phyloP scores from a whole-genome alignment of 2,888 invertebrate species.

The Anaspis maculata region DNA sequence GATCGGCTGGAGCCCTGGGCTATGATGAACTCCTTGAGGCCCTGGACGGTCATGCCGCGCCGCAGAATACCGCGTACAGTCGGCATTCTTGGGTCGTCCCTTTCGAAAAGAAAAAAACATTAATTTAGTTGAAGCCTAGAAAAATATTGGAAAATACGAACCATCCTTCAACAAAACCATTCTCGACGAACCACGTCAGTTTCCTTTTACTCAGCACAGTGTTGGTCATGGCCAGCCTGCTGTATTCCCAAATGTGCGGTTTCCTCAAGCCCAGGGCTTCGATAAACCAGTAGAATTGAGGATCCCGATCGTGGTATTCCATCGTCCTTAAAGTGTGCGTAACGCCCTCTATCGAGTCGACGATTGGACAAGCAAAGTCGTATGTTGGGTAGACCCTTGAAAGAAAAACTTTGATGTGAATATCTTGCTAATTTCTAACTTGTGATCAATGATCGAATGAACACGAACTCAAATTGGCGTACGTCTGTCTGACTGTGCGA shows the following conservation, averaged over 20 bases:
- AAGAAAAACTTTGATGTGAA: conserved; percentile 21
- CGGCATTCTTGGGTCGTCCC: conserved; percentile 98
- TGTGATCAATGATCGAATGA: neutral
- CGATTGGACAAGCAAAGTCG: conserved; percentile 99
- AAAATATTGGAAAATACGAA: conserved; percentile 25
- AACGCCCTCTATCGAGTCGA: conserved; percentile 94
- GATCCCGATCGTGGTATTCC: conserved; percentile 97
- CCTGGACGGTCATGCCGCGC: conserved; percentile 96
- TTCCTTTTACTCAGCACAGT: conserved; percentile 97
- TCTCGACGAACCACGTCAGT: conserved; percentile 95
- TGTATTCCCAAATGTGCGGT: conserved; percentile 94
- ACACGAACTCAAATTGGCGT: too few relatives aligned
- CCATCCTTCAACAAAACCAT: conserved; percentile 95
- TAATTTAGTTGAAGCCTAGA: neutral
- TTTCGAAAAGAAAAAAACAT: conserved; percentile 29
- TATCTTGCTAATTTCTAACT: conserved; percentile 5
- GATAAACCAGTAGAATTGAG: conserved; percentile 96
- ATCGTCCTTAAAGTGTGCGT: conserved; percentile 96
- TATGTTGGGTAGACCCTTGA: conserved; percentile 96
- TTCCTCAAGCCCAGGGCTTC: conserved; percentile 79
- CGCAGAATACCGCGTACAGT: conserved; percentile 94
- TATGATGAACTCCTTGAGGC: conserved; percentile 90
- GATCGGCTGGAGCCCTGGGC: conserved; percentile 96
- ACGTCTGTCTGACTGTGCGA: too few relatives aligned
- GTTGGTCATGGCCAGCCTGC: conserved; percentile 94